phyloP scores from a whole-genome alignment of 2,888 invertebrate genomes.

The Sepioteuthis lessoniana region DNA sequence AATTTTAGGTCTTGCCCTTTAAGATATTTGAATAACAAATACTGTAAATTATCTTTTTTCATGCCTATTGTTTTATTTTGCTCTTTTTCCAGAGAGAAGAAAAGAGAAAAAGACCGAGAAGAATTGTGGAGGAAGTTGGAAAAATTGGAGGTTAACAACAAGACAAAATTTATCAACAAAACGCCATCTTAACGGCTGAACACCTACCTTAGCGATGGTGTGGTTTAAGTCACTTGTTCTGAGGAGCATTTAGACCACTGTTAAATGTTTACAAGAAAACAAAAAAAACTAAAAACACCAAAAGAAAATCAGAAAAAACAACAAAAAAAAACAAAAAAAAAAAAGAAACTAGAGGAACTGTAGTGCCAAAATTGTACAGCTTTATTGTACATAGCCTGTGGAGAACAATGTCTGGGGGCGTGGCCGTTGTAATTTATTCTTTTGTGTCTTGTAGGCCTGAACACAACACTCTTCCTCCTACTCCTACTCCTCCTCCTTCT shows the following conservation, averaged over 20 bases:
- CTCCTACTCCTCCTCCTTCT: neutral
- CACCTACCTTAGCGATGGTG: conserved; percentile 34
- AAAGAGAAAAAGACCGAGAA: conserved; percentile 95
- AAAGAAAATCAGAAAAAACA: conserved; percentile 6
- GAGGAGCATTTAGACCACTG: conserved; percentile 47
- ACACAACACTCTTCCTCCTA: conserved; percentile 1
- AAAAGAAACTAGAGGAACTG: conserved; percentile 41
- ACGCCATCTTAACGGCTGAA: conserved; percentile 44
- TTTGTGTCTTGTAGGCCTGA: conserved; percentile 47
- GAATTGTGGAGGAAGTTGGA: conserved; percentile 87
- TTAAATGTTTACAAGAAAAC: conserved; percentile 40
- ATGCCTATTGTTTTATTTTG: neutral
- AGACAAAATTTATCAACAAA: conserved; percentile 54
- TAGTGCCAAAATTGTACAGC: conserved; percentile 48
- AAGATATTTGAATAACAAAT: no score
- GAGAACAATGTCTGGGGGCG: conserved; percentile 24
- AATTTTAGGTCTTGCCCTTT: no score
- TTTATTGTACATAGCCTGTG: conserved; percentile 48
- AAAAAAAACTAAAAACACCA: neutral
- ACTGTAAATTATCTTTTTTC: no score
- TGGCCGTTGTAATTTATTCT: conserved; percentile 46
- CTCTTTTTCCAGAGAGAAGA: conserved; percentile 85
- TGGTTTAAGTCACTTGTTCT: conserved; percentile 38
- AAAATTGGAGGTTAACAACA: conserved; percentile 70
- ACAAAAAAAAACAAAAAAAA: conserved; percentile 3